Conservation (phyloP, 64 coral and sea anemone species). For the Montipora capricornis region DNA sequence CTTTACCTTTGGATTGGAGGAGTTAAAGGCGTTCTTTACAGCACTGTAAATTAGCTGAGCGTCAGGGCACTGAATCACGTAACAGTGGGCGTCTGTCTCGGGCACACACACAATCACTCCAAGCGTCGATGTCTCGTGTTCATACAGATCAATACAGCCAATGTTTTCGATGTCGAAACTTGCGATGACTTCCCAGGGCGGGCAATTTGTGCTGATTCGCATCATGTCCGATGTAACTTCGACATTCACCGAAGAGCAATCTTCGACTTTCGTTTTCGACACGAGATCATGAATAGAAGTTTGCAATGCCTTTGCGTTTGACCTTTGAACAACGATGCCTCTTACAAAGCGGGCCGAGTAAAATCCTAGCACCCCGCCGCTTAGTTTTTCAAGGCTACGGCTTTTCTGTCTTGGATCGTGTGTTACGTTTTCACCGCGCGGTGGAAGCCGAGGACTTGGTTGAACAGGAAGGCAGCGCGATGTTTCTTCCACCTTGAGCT, state of each 20-base stretch:
- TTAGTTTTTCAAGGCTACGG: conserved; percentile 25
- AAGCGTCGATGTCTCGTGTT: conserved; percentile 58
- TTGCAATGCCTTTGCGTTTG: conserved; percentile 75
- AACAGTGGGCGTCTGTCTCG: conserved; percentile 62
- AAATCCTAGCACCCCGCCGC: conserved; percentile 60
- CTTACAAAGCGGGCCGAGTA: conserved; percentile 78
- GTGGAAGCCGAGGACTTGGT: conserved; percentile 45
- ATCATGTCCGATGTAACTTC: conserved; percentile 89
- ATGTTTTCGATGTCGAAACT: conserved; percentile 84
- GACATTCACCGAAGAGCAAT: conserved; percentile 70
- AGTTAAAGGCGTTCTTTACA: conserved; percentile 79
- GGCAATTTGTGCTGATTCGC: conserved; percentile 89
- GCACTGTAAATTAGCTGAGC: conserved; percentile 65
- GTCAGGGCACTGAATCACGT: conserved; percentile 61
- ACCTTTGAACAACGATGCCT: conserved; percentile 64
- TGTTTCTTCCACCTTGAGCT: neutral
- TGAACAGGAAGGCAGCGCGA: conserved; percentile 27
- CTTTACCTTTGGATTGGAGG: conserved; percentile 57
- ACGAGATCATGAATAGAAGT: conserved; percentile 71
- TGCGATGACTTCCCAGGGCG: conserved; percentile 90
- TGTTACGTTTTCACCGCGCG: neutral
- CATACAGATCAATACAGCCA: conserved; percentile 76
- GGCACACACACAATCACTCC: conserved; percentile 62
- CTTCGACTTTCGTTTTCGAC: conserved; percentile 63
- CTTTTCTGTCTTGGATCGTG: conserved; percentile 73